Evolutionary conservation across 2,113 vertebrate genomes (phyloP).

Genomic region (Mastomys natalensis): DNA sequence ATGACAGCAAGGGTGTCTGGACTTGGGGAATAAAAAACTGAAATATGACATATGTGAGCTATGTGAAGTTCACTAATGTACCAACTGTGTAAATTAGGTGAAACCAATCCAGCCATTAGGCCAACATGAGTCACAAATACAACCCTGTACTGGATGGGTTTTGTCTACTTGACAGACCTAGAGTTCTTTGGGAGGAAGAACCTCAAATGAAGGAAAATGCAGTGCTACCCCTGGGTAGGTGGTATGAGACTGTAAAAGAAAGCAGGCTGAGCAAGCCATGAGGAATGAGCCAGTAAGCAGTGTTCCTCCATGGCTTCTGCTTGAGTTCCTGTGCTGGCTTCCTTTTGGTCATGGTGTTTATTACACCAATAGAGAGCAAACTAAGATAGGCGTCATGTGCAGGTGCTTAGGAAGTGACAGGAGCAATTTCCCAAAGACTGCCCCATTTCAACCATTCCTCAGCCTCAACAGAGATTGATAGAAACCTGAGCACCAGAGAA

Average conservation of each 20-base stretch:
- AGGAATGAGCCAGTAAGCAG: neutral
- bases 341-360: neutral
- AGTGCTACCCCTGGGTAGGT: neutral
- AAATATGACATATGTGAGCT: neutral
- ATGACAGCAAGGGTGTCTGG: neutral
- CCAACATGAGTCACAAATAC: neutral
- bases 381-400: neutral
- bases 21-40: neutral
- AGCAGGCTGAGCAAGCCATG: neutral
- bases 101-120: neutral
- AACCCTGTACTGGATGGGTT: neutral
- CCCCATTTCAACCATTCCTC: neutral
- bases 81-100: neutral
- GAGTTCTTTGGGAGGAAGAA: neutral
- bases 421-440: neutral
- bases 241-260: neutral
- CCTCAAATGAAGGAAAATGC: neutral
- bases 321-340: neutral
- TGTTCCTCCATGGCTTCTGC: neutral
- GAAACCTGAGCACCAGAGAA: neutral
- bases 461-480: neutral
- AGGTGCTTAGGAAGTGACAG: neutral
- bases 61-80: neutral
- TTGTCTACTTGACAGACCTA: neutral
- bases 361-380: neutral